Evolutionary conservation across 2,888 invertebrate genomes (phyloP), one percentile per base, ranked within the genome.

Genomic region (Eubasilissa splendida): DNA sequence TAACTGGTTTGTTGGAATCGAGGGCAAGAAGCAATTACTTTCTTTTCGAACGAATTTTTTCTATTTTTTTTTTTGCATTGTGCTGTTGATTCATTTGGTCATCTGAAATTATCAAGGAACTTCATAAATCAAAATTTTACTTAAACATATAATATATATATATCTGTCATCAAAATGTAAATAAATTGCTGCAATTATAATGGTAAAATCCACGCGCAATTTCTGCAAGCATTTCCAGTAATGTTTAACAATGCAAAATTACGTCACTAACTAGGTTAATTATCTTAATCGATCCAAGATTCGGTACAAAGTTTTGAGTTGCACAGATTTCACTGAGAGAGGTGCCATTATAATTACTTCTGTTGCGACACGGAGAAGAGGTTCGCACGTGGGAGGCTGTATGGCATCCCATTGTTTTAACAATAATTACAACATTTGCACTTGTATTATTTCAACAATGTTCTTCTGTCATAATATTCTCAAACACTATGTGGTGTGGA

Each of bases 381-480:
- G 22, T 73, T 71, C 53, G 53, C 70, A 71, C 71, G 78, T 71
- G 71, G 70, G 70, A 42, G 31, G 52, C 59, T 56, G 31, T 33
- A 70, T 71, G 71, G 63, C 58, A 76, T 76, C 76, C 63, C 63
- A 76, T 76, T 76, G 76, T 76, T 14, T 22, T n/a, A 11, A 50
- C 12, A 76, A 42, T 42, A 42, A 60, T 76, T 76, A 76, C 76
- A 76, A 76, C 76, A 76, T 50, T 63, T 53, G 63, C 59, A 58
- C 59, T 42, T 76, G 76, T 63, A 63, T 76, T 76, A 63, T 76
- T 63, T 63, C 53, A 31, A 50, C 65, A 52, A 63, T 76, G 31
- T 58, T 14, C 42, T 76, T 76, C 60, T 76, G 76, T 76, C 76
- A 76, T 52, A 76, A 76, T 76, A 76, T 76, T 76, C 63, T 63